Percentiles rank a stretch among this genome's conserved stretches.
These are phyloP conservation scores for Centropyge bicolor DNA, from an alignment of 2,797 vertebrate genomes.

Conservation along the genomic window DNA sequence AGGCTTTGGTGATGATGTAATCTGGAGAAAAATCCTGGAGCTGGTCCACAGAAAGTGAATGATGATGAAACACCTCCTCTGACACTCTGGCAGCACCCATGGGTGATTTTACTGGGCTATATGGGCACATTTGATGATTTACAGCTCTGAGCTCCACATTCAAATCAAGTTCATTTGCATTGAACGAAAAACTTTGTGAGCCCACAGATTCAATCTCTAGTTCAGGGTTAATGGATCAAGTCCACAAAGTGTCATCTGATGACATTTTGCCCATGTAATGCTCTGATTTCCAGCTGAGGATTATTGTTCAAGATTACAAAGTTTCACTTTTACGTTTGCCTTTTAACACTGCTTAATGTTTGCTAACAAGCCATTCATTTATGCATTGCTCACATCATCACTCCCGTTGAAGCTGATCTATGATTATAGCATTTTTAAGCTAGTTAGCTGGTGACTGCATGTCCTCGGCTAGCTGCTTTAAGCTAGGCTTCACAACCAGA, in stretches of 20 bases:
- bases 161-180: not conserved
- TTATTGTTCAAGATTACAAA: too few species aligned
- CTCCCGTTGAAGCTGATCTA: not conserved
- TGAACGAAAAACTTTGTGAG: not conserved
- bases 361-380: not conserved
- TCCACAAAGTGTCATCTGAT: not conserved
- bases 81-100: conserved; percentile 14
- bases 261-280: not conserved
- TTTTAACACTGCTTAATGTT: not conserved
- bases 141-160: not conserved
- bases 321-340: not conserved
- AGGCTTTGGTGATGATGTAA: conserved; percentile 18
- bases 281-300: not conserved
- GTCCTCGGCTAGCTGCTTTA: conserved; percentile 31
- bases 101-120: not conserved
- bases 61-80: conserved; percentile 27
- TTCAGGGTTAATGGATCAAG: not conserved
- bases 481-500: conserved; percentile 8
- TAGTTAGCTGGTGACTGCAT: conserved; percentile 32
- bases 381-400: not conserved
- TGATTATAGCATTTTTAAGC: conserved; percentile 10
- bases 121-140: not conserved
- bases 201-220: not conserved
- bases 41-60: conserved; percentile 8
- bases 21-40: conserved; percentile 1